Evolutionary conservation across 2,113 vertebrate species (phyloP).

Genomic region (Boulengeromyrus knoepffleri): DNA sequence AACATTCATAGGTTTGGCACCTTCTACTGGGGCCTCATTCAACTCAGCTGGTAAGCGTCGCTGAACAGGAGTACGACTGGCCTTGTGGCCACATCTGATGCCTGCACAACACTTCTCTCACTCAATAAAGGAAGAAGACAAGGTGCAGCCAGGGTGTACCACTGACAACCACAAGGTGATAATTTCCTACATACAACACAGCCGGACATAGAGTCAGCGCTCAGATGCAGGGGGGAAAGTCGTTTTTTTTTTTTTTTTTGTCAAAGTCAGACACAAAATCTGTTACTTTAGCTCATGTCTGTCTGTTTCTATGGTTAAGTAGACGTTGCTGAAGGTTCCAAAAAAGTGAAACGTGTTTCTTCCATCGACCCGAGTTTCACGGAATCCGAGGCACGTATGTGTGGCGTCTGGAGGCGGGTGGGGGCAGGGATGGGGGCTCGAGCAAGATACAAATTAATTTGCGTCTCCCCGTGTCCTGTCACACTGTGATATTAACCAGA

Average conservation of each 20-base stretch:
- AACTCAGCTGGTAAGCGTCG: not conserved
- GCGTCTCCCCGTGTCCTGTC: conserved; percentile 40
- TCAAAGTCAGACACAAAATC: not conserved
- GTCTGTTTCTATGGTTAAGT: not conserved
- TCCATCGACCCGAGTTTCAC: conserved; percentile 28
- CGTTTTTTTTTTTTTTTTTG: not conserved
- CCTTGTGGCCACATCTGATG: not conserved
- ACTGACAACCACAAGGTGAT: conserved; percentile 6
- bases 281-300: not conserved
- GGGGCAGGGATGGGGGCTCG: conserved; percentile 11
- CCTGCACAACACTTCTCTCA: conserved; percentile 7
- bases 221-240: not conserved
- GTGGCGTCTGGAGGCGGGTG: not conserved
- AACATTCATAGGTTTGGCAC: conserved; percentile 2
- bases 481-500: conserved; percentile 60
- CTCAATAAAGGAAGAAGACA: conserved; percentile 4
- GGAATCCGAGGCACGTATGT: not conserved
- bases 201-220: not conserved
- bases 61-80: not conserved
- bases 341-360: conserved; percentile 36
- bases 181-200: conserved; percentile 3
- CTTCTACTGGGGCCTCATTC: not conserved
- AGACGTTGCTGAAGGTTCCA: not conserved
- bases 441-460: conserved; percentile 39
- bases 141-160: not conserved